Evolutionary conservation across 2,797 vertebrate genomes (phyloP).

Genomic region (Oreochromis grahami): DNA sequence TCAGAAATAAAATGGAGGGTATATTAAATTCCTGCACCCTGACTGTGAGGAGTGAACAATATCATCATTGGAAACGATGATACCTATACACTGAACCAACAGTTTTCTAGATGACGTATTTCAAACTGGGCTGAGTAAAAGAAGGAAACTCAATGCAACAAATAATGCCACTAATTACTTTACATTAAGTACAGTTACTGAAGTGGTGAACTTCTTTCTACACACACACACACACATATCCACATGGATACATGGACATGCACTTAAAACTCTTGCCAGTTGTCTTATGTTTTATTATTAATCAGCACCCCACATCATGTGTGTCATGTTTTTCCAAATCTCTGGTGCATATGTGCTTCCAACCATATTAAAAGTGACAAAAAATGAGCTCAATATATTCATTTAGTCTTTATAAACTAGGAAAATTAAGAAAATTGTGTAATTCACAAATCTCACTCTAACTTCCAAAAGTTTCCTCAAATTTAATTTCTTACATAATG

Average conservation of each 20-base stretch:
- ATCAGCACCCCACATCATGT: neutral
- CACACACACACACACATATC: neutral
- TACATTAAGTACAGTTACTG: neutral
- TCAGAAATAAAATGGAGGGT: neutral
- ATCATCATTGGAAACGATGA: neutral
- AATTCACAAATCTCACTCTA: neutral
- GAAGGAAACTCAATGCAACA: neutral
- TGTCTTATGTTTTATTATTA: neutral
- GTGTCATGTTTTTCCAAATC: neutral
- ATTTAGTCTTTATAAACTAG: neutral
- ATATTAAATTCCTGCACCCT: neutral
- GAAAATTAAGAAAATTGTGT: neutral
- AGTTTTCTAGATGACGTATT: neutral
- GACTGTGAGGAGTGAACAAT: neutral
- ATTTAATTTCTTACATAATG: neutral
- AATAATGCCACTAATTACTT: neutral
- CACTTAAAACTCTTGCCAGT: neutral
- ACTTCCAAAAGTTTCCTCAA: neutral
- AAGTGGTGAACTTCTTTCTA: neutral
- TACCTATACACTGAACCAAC: neutral
- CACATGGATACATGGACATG: neutral
- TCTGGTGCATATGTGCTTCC: neutral
- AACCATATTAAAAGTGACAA: neutral
- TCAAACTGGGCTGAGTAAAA: neutral
- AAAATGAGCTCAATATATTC: neutral